Conservation (phyloP, 2,888 invertebrate genomes). For the Aricia artaxerxes region DNA sequence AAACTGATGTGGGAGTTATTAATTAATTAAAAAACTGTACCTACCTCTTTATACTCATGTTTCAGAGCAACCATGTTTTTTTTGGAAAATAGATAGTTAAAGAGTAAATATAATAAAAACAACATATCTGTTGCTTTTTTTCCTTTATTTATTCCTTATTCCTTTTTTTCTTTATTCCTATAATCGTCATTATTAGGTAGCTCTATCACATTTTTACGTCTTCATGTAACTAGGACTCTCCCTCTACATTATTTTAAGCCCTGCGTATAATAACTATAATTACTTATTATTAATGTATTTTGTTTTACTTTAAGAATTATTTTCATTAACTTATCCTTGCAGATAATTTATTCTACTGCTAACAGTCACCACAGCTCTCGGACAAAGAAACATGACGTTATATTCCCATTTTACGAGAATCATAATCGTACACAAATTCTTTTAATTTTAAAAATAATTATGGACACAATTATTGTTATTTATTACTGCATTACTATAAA, state of each 20-base stretch:
- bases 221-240: too few species aligned
- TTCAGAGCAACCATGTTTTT: too few species aligned
- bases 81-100: too few species aligned
- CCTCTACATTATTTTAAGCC: neutral
- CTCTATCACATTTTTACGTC: too few species aligned
- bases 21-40: too few species aligned
- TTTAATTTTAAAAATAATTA: slow-evolving; percentile 17
- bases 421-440: neutral
- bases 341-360: neutral
- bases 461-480: neutral
- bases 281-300: too few species aligned
- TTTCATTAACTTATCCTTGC: neutral
- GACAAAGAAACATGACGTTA: neutral
- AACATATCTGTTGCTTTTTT: too few species aligned
- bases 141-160: neutral
- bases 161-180: neutral
- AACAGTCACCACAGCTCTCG: neutral
- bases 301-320: neutral
- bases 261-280: neutral
- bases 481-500: neutral
- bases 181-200: too few species aligned
- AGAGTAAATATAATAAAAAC: too few species aligned
- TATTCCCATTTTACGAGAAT: neutral
- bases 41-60: too few species aligned
- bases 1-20: too few species aligned